Percentiles rank a stretch among this genome's conserved stretches.
phyloP scores from a whole-genome alignment of 2,113 vertebrate species.

The Ictalurus punctatus region DNA sequence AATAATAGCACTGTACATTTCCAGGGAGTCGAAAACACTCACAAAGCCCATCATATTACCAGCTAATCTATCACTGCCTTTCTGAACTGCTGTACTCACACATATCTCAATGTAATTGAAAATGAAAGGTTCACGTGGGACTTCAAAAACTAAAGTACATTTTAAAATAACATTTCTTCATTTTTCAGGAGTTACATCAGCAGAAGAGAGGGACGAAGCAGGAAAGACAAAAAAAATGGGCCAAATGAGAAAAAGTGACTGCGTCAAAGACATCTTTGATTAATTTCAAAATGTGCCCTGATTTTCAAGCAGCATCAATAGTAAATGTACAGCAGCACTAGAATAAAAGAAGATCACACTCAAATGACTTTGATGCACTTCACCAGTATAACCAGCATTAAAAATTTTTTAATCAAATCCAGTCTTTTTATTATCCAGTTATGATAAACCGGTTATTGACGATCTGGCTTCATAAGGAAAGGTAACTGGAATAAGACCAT shows the following conservation, averaged over 20 bases:
- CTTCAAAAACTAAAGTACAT: not conserved
- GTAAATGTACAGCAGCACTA: not conserved
- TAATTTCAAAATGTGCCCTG: slow-evolving; percentile 2
- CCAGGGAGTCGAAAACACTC: slow-evolving; percentile 16
- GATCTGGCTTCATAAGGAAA: slow-evolving; percentile 15
- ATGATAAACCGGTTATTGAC: not conserved
- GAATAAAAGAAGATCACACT: not conserved
- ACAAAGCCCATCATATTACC: not conserved
- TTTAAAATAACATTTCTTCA: slow-evolving; percentile 9
- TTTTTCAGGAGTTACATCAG: slow-evolving; percentile 17
- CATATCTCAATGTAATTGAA: slow-evolving; percentile 23
- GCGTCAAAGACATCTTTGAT: not conserved
- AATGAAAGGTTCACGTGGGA: slow-evolving; percentile 26
- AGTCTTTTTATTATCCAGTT: slow-evolving; percentile 10
- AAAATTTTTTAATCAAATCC: not conserved
- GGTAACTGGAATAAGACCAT: slow-evolving; percentile 6
- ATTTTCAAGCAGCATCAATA: slow-evolving; percentile 12
- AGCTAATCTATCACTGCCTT: slow-evolving; percentile 21
- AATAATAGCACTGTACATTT: not conserved
- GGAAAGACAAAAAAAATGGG: slow-evolving; percentile 2
- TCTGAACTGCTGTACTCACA: slow-evolving; percentile 28
- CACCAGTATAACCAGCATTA: not conserved
- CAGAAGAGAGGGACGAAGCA: not conserved
- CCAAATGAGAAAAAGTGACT: not conserved
- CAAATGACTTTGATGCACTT: not conserved